These are phyloP conservation scores for Oscheius sp. DNA, from an alignment of 2,888 invertebrate species.

Conservation along the genomic window DNA sequence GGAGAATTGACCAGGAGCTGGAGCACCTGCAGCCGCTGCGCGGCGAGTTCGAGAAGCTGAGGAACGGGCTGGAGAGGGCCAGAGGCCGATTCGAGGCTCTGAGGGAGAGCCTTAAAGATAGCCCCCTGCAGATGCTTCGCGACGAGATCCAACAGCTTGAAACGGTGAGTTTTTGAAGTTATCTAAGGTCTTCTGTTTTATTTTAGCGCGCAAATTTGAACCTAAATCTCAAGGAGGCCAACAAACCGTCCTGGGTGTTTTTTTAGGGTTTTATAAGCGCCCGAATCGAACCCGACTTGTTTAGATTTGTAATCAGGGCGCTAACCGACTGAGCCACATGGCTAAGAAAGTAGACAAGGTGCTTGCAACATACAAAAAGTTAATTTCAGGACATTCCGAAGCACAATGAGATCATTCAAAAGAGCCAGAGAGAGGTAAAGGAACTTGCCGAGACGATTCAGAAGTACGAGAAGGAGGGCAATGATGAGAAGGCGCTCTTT, in stretches of 20 bases:
- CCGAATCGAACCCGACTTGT: too few relatives aligned
- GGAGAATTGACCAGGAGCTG: constrained; percentile 7
- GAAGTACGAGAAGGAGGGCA: too few relatives aligned
- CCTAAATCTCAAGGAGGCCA: background rate
- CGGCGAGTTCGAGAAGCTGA: constrained; percentile 38
- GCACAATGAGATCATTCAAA: background rate
- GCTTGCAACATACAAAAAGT: too few relatives aligned
- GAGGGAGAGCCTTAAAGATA: constrained; percentile 48
- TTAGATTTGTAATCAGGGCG: too few relatives aligned
- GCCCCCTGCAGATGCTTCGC: constrained; percentile 49
- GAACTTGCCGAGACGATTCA: too few relatives aligned
- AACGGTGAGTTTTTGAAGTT: constrained; percentile 14
- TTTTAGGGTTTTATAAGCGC: too few relatives aligned
- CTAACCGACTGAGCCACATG: too few relatives aligned
- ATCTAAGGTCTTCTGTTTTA: background rate
- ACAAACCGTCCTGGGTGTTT: background rate
- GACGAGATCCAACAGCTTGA: constrained; percentile 43
- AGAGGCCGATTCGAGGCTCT: constrained; percentile 40
- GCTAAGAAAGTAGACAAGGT: too few relatives aligned
- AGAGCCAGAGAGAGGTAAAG: background rate
- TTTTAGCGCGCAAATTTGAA: constrained; percentile 30
- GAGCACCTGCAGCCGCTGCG: background rate
- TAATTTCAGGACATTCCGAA: too few relatives aligned
- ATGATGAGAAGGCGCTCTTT: too few relatives aligned
- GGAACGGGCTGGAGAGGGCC: constrained; percentile 26